These are phyloP conservation scores for Apaloderma vittatum DNA, from an alignment of 2,113 vertebrate species.

Conservation along the genomic window DNA sequence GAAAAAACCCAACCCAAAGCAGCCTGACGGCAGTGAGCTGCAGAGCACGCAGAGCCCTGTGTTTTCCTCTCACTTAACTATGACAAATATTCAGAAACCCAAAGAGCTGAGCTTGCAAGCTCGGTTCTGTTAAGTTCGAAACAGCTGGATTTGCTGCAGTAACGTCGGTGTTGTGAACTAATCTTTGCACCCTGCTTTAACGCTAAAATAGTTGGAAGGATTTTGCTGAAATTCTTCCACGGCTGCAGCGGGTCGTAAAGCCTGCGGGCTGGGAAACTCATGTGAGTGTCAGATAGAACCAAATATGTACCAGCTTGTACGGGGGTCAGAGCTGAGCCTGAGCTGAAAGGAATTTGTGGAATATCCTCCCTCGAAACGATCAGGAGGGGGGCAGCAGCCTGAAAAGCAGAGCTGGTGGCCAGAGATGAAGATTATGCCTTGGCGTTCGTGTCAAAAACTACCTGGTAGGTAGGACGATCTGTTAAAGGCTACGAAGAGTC, in stretches of 20 bases:
- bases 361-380: background rate
- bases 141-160: background rate
- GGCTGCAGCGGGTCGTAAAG: background rate
- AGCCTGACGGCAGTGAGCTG: background rate
- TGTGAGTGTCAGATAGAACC: background rate
- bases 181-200: background rate
- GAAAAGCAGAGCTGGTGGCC: background rate
- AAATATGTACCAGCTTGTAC: background rate
- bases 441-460: background rate
- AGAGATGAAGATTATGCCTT: background rate
- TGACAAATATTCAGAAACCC: background rate
- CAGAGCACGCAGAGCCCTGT: background rate
- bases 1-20: background rate
- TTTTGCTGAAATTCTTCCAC: conserved; percentile 28
- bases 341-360: background rate
- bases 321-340: background rate
- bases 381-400: background rate
- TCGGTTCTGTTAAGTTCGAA: background rate
- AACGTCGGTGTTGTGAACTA: background rate
- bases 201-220: conserved; percentile 41
- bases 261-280: background rate
- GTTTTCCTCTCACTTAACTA: background rate
- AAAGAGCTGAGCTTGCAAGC: background rate
- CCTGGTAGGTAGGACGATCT: background rate
- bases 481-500: background rate